phyloP scores from a whole-genome alignment of 1,140 invertebrate species.

The Atta cephalotes region DNA sequence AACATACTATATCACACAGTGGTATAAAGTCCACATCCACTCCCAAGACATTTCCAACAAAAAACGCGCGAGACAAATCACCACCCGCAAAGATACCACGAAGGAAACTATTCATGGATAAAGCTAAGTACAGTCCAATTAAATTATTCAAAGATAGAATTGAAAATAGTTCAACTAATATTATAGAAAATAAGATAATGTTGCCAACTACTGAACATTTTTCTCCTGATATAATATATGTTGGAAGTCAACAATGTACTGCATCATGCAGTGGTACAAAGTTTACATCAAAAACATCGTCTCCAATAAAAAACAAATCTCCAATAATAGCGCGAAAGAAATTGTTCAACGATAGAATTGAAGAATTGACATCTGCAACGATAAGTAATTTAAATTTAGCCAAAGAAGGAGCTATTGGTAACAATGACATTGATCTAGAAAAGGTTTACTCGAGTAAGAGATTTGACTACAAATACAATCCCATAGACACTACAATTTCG shows the following conservation, averaged over 20 bases:
- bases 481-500: slow-evolving; percentile 55
- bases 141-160: too few relatives aligned
- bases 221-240: background rate
- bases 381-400: slow-evolving; percentile 80
- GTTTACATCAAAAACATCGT: slow-evolving; percentile 10
- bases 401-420: slow-evolving; percentile 71
- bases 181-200: too few relatives aligned
- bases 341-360: slow-evolving; percentile 48
- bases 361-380: slow-evolving; percentile 44
- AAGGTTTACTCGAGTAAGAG: slow-evolving; percentile 72
- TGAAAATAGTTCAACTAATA: background rate
- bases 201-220: background rate
- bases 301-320: background rate
- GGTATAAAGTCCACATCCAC: background rate
- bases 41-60: slow-evolving; percentile 32
- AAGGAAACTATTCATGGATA: slow-evolving; percentile 56
- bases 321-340: slow-evolving; percentile 46
- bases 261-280: background rate
- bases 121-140: too few relatives aligned
- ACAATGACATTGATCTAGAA: slow-evolving; percentile 78
- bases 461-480: slow-evolving; percentile 68
- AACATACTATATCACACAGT: background rate
- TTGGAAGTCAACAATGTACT: background rate
- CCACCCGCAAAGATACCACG: background rate
- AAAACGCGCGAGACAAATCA: background rate